phyloP scores from a whole-genome alignment of 1,140 invertebrate species.

The Sesamia nonagrioides region DNA sequence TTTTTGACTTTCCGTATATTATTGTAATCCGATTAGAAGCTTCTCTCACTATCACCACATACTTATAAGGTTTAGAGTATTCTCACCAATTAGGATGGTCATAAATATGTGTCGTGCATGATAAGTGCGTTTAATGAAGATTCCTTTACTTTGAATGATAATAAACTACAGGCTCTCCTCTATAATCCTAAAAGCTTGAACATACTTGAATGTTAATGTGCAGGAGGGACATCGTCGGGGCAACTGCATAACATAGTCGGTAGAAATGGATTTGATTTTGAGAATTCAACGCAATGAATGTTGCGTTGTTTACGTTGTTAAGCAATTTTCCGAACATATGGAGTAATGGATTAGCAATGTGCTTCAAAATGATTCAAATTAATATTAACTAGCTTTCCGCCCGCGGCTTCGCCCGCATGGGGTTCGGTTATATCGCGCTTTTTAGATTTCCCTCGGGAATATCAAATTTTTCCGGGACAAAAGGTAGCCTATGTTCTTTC shows the following conservation, averaged over 20 bases:
- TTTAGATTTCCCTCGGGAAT: too few species aligned
- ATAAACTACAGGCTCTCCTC: neutral
- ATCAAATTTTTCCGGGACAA: too few species aligned
- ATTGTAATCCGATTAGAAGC: constrained; percentile 15
- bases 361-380: too few species aligned
- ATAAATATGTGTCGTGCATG: neutral
- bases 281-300: too few species aligned
- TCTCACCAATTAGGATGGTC: neutral
- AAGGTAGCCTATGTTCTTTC: too few species aligned
- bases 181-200: constrained; percentile 12
- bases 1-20: neutral
- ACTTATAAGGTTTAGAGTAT: neutral
- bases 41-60: neutral
- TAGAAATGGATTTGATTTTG: neutral
- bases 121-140: constrained; percentile 22
- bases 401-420: too few species aligned
- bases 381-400: too few species aligned
- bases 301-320: too few species aligned
- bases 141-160: neutral
- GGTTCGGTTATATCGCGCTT: too few species aligned
- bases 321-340: too few species aligned
- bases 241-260: neutral
- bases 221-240: neutral
- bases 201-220: neutral
- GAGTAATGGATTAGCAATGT: too few species aligned